These are phyloP conservation scores for Limosa lapponica DNA, from an alignment of 2,797 vertebrate species.

Conservation along the genomic window DNA sequence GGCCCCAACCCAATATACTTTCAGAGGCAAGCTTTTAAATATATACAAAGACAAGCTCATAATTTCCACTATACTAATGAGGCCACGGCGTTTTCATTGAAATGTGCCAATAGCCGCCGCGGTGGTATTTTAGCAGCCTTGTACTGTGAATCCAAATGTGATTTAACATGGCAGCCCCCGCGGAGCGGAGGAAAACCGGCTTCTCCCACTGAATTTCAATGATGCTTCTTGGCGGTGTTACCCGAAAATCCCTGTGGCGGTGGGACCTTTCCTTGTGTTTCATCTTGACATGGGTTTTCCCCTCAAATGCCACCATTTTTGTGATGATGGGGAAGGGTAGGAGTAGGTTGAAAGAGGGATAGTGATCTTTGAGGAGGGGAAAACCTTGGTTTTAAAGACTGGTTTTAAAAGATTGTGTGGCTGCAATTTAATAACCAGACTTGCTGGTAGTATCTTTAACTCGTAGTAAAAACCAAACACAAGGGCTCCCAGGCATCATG, in stretches of 20 bases:
- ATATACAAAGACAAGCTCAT: slow-evolving; percentile 50
- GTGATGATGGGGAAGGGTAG: not conserved
- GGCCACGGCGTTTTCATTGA: slow-evolving; percentile 25
- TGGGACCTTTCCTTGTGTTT: not conserved
- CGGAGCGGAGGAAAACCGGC: not conserved
- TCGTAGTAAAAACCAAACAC: not conserved
- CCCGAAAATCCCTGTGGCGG: not conserved
- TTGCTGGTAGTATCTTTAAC: not conserved
- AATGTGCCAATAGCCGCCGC: not conserved
- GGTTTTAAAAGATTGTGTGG: not conserved
- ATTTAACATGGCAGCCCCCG: slow-evolving; percentile 17
- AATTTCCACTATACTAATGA: slow-evolving; percentile 57
- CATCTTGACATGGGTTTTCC: accelerated
- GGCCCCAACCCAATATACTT: not conserved
- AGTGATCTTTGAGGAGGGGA: not conserved
- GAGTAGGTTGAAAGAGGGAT: not conserved
- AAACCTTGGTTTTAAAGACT: not conserved
- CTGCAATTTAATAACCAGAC: not conserved
- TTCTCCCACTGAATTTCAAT: slow-evolving; percentile 31
- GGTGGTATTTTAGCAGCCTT: slow-evolving; percentile 50
- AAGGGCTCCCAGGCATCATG: not conserved
- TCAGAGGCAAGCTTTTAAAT: slow-evolving; percentile 36
- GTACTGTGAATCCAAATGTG: slow-evolving; percentile 39
- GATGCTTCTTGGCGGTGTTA: not conserved
- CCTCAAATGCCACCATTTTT: not conserved